Evolutionary conservation across 2,113 vertebrate genomes (phyloP), one percentile per base, ranked within the genome.

Genomic region (Dunckerocampus dactyliophorus): DNA sequence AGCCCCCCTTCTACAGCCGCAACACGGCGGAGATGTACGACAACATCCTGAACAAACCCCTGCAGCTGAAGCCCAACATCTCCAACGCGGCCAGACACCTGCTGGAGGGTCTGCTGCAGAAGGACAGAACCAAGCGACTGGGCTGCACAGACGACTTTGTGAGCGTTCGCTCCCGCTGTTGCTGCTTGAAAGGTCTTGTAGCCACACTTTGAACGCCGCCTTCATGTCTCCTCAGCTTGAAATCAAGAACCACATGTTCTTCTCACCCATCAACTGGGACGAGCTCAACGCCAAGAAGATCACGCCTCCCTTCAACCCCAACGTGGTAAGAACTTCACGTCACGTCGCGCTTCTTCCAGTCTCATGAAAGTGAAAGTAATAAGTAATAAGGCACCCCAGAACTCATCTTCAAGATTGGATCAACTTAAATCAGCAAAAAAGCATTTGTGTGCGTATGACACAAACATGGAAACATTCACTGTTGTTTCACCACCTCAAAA

Each of bases 1-100:
- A 99, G 97, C 96, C 97, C 20, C 97, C 95, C 0, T 99, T 99
- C 81, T 99, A 99, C 69, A 99, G 97, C 84, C 92, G 97, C 22
- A 99, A 99, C 89, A 99, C 96, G 0, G 97, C 97, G 0, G 97
- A 99, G 89, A 99, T 99, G 97, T 99, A 99, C 0, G 97, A 99
- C 87, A 99, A 98, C 85, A 99, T 99, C 87, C 88, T 99, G 85
- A 99, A 98, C 91, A 98, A 99, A 66, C 97, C 96, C 1, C 91
- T 99, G 79, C 96, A 97, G 85, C 83, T 99, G 56, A 99, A 99
- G 85, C 95, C 96, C 85, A 99, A 99, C 88, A 99, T 99, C 49
- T 96, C 96, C 39, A 99, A 99, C 34, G 93, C 97, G 0, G 97
- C 96, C 12, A 89, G 94, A 51, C 92, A 98, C 72, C 89, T 99